Conservation (phyloP, 1,140 invertebrate genomes). For the Papilio aristodemus region DNA sequence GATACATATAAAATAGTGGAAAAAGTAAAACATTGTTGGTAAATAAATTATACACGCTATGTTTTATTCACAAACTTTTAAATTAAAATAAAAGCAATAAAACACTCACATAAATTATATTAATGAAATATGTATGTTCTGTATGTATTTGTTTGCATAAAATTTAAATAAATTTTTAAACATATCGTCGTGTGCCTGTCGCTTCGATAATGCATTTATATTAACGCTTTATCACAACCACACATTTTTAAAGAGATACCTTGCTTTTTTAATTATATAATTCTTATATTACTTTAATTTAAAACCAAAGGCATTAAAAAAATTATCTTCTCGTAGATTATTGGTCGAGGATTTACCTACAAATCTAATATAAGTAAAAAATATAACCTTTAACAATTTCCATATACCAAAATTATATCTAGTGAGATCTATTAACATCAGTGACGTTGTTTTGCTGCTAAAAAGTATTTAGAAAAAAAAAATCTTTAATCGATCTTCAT, state of each 20-base stretch:
- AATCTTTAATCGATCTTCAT: no score
- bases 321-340: no score
- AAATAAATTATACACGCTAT: background rate
- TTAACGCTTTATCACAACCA: background rate
- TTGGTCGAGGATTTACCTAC: no score
- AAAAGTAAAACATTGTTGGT: background rate
- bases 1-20: background rate
- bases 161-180: constrained; percentile 19
- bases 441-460: no score
- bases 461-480: no score
- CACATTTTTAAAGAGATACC: background rate
- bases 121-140: constrained; percentile 16
- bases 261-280: background rate
- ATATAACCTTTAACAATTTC: no score
- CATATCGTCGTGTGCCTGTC: background rate
- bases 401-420: no score
- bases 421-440: no score
- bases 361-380: no score
- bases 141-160: constrained; percentile 20
- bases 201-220: constrained; percentile 7
- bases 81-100: constrained; percentile 14
- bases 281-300: background rate
- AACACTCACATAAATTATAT: constrained; percentile 9
- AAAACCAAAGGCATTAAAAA: no score
- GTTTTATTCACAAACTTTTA: constrained; percentile 14